A percentile compares a stretch with the other conserved stretches of the same genome.
These are phyloP conservation scores for Mus spicilegus DNA, from an alignment of 2,113 vertebrate genomes.

Conservation along the genomic window DNA sequence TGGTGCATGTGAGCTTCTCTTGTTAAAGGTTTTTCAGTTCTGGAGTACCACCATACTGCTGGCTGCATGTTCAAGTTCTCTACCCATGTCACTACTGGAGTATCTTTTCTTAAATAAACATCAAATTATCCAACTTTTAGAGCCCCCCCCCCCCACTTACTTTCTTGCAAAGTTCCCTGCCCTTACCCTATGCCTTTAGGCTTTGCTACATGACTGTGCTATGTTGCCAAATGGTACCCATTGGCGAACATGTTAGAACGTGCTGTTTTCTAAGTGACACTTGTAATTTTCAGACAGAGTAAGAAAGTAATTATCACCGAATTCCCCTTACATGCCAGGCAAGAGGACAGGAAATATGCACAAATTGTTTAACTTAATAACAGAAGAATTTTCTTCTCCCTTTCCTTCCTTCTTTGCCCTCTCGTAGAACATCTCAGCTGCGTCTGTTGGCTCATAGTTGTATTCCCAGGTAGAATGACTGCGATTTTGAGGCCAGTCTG, in stretches of 20 bases:
- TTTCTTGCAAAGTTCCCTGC: background rate
- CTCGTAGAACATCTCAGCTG: background rate
- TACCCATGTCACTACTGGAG: accelerated
- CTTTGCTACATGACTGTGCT: background rate
- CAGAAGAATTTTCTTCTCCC: background rate
- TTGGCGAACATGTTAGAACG: background rate
- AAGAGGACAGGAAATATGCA: background rate
- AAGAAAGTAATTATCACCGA: background rate
- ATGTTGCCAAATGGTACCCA: background rate
- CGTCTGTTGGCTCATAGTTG: background rate
- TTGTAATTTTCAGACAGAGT: background rate
- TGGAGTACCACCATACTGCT: no score
- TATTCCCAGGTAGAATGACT: background rate
- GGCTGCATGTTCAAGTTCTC: background rate
- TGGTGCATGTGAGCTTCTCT: background rate
- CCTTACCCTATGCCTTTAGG: background rate
- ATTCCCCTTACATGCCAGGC: background rate
- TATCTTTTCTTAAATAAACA: background rate
- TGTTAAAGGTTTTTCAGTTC: background rate
- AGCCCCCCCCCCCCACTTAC: background rate
- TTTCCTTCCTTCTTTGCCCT: background rate
- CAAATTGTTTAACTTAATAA: background rate
- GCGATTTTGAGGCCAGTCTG: background rate
- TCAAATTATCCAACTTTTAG: background rate
- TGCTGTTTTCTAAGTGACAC: background rate